Conservation (phyloP, 92 coral and sea anemone species). For the Porites rus region DNA sequence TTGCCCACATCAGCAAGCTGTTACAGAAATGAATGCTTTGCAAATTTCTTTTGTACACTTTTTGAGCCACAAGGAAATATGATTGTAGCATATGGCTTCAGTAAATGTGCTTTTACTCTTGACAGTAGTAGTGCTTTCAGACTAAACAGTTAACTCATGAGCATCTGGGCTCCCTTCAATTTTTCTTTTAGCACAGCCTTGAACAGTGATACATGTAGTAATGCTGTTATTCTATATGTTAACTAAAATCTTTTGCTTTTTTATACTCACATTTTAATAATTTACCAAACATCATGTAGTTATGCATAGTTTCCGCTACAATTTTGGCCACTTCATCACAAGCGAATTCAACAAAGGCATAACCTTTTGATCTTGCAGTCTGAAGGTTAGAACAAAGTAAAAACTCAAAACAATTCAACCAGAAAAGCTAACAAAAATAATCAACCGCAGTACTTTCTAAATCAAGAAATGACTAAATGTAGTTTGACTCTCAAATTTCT, state of each 20-base stretch:
- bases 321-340: slow-evolving; percentile 99
- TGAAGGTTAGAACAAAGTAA: slow-evolving; percentile 17
- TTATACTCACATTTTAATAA: slow-evolving; percentile 89
- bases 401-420: no score
- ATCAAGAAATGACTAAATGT: no score
- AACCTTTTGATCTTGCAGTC: slow-evolving; percentile 97
- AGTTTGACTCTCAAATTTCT: no score
- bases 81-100: neutral
- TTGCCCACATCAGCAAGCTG: neutral
- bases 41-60: slow-evolving; percentile 2
- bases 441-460: no score
- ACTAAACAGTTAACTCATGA: neutral
- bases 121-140: neutral
- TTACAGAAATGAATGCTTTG: neutral
- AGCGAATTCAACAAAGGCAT: slow-evolving; percentile 98
- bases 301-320: slow-evolving; percentile 99
- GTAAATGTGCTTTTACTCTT: neutral
- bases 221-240: no score
- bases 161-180: no score
- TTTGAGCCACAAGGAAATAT: slow-evolving; percentile 1
- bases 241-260: no score
- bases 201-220: no score
- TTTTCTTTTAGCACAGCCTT: no score
- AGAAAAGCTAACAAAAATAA: no score
- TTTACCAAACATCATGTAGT: slow-evolving; percentile 98